Evolutionary conservation across 2,888 invertebrate species (phyloP).

Genomic region (Cremastinae sp.): DNA sequence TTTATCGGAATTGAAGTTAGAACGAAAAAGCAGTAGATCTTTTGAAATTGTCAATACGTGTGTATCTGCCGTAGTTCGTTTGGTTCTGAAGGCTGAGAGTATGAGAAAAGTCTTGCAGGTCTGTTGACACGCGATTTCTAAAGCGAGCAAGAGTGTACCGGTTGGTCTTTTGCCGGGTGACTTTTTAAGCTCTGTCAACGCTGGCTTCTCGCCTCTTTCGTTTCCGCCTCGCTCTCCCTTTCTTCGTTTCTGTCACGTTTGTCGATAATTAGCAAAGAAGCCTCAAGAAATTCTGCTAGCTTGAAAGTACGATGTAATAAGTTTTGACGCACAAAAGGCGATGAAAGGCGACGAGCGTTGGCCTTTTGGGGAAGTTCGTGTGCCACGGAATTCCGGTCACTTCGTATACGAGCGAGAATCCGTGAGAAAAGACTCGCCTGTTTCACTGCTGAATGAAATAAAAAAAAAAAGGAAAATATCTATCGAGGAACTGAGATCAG

Average conservation of each 20-base stretch:
- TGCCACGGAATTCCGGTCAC: no score
- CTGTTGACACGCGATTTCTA: constrained; percentile 37
- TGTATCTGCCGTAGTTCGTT: constrained; percentile 14
- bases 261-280: constrained; percentile 61
- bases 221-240: constrained; percentile 12
- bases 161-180: constrained; percentile 45
- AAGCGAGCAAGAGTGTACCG: constrained; percentile 29
- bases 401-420: no score
- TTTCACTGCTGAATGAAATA: no score
- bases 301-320: constrained; percentile 27
- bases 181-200: constrained; percentile 54
- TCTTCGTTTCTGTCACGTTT: constrained; percentile 30
- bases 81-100: constrained; percentile 3
- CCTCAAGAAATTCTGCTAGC: constrained; percentile 32
- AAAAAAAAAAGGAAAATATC: no score
- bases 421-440: no score
- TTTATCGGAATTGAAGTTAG: no score
- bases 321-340: constrained; percentile 5
- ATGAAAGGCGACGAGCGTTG: not conserved
- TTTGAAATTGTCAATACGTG: no score
- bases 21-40: no score
- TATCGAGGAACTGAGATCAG: no score
- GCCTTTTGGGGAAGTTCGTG: not conserved
- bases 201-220: constrained; percentile 37
- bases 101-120: constrained; percentile 19